Evolutionary conservation across 1,140 invertebrate species (phyloP), one percentile per base, ranked within the genome.

Genomic region (Drosophila parabipectinata): DNA sequence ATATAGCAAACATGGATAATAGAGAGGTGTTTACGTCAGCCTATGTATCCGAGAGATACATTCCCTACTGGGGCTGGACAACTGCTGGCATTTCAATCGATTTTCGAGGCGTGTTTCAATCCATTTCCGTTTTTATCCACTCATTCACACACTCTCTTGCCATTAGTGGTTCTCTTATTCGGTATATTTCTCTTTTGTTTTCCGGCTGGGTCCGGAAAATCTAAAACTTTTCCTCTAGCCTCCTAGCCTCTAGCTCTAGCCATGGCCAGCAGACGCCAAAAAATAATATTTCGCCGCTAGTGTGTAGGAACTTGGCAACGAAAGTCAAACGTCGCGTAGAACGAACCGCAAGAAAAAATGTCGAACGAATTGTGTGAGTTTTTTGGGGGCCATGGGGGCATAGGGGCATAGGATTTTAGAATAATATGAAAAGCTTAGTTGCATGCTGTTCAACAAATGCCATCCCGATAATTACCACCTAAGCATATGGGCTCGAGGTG

Each of bases 271-370:
- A 66, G 69, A 73, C 54, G 68, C 59, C 59, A 48, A 77, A 48
- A 77, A 78, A 85, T 81, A 87, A 78, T 87, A 87, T 78, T 88
- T 87, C 77, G 64, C 81, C 77, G 64, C 81, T 85, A 80, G 80
- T 79, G 83, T 88, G 77, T 76, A 87, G 81, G 81, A 88, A 82
- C 75, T 88, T 88, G 83, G 83, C 83, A 88, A 79, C 83, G 83
- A 78, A 72, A 68, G 73, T 60, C 79, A 48, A 72, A 74, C 77
- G 77, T 66, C 72, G 72, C 81, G 61, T 51, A 53, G 61, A 72
- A 50, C 5, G 6, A 54, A 72, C 9, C 32, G 47, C 18, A 66
- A 58, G 60, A 24, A 63, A 72, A 80, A 88, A 87, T 87, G 82
- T 88, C 82, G 83, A 87, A 61, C 63, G 63, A 66, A 79, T 77